Conservation (phyloP, 2,113 vertebrate species). For the Elanus axillaris region DNA sequence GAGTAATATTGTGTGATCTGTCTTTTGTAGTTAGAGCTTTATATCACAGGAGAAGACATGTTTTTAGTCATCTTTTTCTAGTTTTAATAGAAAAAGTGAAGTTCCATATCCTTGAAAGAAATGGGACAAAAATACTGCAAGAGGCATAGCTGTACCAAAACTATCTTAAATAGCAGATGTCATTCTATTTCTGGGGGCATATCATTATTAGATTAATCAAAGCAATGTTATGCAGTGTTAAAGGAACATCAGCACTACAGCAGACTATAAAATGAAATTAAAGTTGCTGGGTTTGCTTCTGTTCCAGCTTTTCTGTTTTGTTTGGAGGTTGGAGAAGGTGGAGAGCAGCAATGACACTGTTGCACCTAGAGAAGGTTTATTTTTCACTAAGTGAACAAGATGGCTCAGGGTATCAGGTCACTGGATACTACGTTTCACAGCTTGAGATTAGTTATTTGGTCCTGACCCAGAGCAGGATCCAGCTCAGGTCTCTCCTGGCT, state of each 20-base stretch:
- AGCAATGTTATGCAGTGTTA: neutral
- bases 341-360: neutral
- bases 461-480: neutral
- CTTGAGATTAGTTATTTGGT: neutral
- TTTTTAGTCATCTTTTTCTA: neutral
- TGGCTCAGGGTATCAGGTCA: neutral
- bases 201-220: neutral
- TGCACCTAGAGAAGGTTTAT: neutral
- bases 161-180: neutral
- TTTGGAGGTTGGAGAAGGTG: neutral
- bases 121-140: neutral
- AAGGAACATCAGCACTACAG: neutral
- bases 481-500: neutral
- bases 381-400: neutral
- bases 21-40: conserved; percentile 14
- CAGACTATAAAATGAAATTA: neutral
- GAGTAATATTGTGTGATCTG: neutral
- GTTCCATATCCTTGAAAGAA: neutral
- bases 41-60: neutral
- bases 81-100: neutral
- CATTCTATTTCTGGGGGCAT: neutral
- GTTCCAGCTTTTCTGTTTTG: neutral
- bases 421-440: neutral
- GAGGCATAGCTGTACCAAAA: neutral
- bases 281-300: neutral